Conservation (phyloP, 2,888 invertebrate species). For the Nebria brevicollis region DNA sequence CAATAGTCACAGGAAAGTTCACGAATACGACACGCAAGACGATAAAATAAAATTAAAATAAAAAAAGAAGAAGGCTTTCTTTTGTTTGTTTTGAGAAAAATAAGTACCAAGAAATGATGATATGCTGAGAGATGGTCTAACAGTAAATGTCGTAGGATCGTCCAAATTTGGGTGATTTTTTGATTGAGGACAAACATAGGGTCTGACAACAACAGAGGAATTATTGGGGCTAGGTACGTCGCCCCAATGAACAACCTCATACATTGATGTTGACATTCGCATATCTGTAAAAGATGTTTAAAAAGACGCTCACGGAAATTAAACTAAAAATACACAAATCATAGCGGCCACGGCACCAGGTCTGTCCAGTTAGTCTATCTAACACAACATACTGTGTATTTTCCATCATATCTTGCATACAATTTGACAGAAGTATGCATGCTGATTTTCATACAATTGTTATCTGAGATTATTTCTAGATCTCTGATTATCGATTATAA, state of each 20-base stretch:
- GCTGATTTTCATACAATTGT: neutral
- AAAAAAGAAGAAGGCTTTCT: constrained; percentile 51
- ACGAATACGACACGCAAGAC: constrained; percentile 58
- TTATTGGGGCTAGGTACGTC: constrained; percentile 48
- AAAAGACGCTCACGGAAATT: neutral
- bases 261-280: constrained; percentile 77
- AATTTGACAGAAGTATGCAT: too few species aligned
- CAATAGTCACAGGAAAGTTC: constrained; percentile 20
- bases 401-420: neutral
- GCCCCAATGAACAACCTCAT: constrained; percentile 78
- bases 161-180: constrained; percentile 53
- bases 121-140: constrained; percentile 59
- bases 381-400: neutral
- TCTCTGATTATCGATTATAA: neutral
- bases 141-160: constrained; percentile 61
- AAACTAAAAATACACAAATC: neutral
- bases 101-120: constrained; percentile 46
- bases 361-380: neutral
- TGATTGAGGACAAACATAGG: constrained; percentile 43
- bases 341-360: neutral
- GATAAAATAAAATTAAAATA: constrained; percentile 54
- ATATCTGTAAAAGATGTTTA: constrained; percentile 65
- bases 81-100: constrained; percentile 7
- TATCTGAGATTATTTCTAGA: neutral
- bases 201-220: constrained; percentile 43